A percentile compares a stretch with the other conserved stretches of the same genome.
These are phyloP conservation scores for Sciurus carolinensis DNA, from an alignment of 2,797 vertebrate genomes.

Conservation along the genomic window DNA sequence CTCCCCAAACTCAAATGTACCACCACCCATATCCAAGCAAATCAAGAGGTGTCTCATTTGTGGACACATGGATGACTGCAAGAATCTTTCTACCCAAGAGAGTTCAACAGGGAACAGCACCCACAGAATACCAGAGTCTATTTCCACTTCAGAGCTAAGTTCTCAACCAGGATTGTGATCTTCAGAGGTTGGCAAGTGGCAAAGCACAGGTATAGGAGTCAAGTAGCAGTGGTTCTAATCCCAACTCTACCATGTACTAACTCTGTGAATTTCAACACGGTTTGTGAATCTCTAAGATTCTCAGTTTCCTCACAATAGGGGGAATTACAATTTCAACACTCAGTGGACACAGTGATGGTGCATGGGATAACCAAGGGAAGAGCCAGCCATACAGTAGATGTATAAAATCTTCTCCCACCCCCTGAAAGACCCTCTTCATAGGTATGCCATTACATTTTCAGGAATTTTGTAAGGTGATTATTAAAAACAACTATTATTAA, in stretches of 20 bases:
- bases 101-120: not conserved
- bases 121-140: no score
- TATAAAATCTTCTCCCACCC: not conserved
- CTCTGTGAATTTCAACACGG: not conserved
- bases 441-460: not conserved
- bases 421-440: not conserved
- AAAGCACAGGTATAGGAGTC: not conserved
- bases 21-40: not conserved
- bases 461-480: not conserved
- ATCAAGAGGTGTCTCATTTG: not conserved
- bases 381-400: not conserved
- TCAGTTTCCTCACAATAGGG: not conserved
- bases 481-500: not conserved
- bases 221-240: not conserved
- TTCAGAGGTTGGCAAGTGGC: not conserved
- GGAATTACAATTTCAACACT: not conserved
- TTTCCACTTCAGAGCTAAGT: not conserved
- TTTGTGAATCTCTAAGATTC: not conserved
- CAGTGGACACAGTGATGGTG: not conserved
- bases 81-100: not conserved
- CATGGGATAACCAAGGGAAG: no score
- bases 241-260: not conserved
- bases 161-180: not conserved
- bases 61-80: not conserved
- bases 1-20: not conserved